Base-by-base conservation (phyloP, 2,113 vertebrate genomes). In the Bufo bufo region DNA sequence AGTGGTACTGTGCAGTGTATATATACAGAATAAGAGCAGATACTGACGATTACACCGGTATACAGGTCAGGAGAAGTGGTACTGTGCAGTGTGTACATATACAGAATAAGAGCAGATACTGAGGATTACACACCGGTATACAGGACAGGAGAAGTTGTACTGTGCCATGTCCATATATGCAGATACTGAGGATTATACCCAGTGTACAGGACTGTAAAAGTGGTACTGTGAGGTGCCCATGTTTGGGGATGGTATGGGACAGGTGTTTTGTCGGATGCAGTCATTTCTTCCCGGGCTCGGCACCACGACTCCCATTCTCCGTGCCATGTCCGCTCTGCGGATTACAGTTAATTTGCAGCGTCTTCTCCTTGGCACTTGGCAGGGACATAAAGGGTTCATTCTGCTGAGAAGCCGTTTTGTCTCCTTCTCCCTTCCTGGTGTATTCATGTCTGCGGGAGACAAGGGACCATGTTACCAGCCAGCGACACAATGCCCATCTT, bases 381-480 rank as follows among this genome's bases (percentile, higher is more conserved):
- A 63, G 10, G 6, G 23, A 63, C 6, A 63, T 54, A 75, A 77
- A 56, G 61, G 72, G 84, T 56, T 52, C 45, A 49, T 56, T 77
- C 72, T 85, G 74, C 45, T 77, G 74, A 77, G 84, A 77, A 63
- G 43, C 45, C 16, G 47, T 74, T 85, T 85, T 85, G 84, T 85
- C 84, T 72, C 10, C 61, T 54, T 59, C 23, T 8, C 72, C 61
- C 72, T 85, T 85, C 71, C 72, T 74, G 54, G 16, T n/a, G 66
- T 12, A 56, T 74, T 56, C 66, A 72, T 72, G 69, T 74, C 23
- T 45, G 66, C 20, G n/a, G 83, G 82, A 84, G 49, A 84, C 66
- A 61, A 75, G 71, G 65, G 83, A 20, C 83, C 16, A 66, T 72
- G 83, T 85, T 56, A 74, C 66, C 66, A 45, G 66, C 50, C 65